phyloP scores from a whole-genome alignment of 2,888 invertebrate genomes.

The Stenotaenia linearis region DNA sequence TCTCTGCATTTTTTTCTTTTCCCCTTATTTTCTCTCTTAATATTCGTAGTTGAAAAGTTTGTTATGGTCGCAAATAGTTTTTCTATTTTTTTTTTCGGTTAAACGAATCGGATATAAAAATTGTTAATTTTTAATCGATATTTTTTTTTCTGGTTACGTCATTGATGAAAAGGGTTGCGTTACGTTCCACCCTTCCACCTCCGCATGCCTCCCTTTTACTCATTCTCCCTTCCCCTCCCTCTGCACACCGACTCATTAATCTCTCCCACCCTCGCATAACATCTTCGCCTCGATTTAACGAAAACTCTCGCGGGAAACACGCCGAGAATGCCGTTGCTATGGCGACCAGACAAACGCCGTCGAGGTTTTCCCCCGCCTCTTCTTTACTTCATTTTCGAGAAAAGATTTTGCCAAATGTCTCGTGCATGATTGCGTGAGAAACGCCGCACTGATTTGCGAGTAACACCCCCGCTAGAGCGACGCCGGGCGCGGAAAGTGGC shows the following conservation, averaged over 20 bases:
- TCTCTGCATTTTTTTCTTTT: neutral
- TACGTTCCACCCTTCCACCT: neutral
- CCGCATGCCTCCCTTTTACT: neutral
- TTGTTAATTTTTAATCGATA: neutral
- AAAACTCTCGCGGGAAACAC: slow-evolving; percentile 15
- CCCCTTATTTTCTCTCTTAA: neutral
- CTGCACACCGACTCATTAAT: slow-evolving; percentile 2
- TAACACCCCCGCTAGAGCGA: neutral
- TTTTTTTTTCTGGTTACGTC: neutral
- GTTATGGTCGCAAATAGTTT: neutral
- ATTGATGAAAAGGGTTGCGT: slow-evolving; percentile 15
- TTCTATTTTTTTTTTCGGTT: neutral
- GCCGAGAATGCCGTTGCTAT: slow-evolving; percentile 3
- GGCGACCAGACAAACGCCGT: slow-evolving; percentile 15
- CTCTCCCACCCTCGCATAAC: slow-evolving; percentile 14
- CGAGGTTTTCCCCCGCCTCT: slow-evolving; percentile 19
- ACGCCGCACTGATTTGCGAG: slow-evolving; percentile 12
- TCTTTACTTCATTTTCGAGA: slow-evolving; percentile 19
- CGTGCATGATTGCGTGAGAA: slow-evolving; percentile 19
- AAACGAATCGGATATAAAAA: neutral
- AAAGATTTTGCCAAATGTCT: slow-evolving; percentile 19
- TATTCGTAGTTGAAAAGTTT: neutral
- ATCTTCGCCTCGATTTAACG: slow-evolving; percentile 19
- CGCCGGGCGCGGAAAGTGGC: neutral
- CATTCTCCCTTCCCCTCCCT: neutral